Base-by-base conservation (phyloP, 1,140 invertebrate genomes). In the Mylabris phalerata region DNA sequence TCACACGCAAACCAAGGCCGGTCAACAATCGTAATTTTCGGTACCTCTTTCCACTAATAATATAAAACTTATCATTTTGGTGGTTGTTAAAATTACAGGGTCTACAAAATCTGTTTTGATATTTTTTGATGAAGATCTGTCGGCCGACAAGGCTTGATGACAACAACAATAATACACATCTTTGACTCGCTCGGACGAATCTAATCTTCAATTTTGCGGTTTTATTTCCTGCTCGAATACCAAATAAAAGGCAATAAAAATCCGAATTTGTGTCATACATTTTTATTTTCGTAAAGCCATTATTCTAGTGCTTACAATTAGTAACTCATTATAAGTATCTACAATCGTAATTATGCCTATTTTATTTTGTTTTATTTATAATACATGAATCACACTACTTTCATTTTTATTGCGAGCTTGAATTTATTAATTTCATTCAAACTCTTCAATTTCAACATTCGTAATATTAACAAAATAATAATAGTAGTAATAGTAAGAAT, bases 301-400 rank as follows among this genome's bases (percentile, higher is more conserved):
- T 60, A 60, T 65, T 67, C 67, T 71, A 66, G 67, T 71, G 66
- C 69, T 71, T 71, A 71, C 65, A 68, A 55, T 4, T 71, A 69
- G 67, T 69, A 65, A 67, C 66, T 67, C 63, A 61, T 61, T 13
- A 13, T 13, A 13, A 13, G 13, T 71, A 71, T 71, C 69, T 70
- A 71, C 68, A 71, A 66, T 66, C 64, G 62, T 57, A 59, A 52
- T 46, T 54, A 42, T 54, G 32, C 7, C 2, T 32, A 32, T 32
- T 32, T 7, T 7, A 32, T 5, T 32, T 32, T 32, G 4, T 40
- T 52, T 24, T 24, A 48, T 65, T 66, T 66, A 64, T 66, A 51
- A 67, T 68, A 68, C 66, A 68, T 63, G 67, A 61, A 71, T 71
- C 69, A 71, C 67, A 71, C 69, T 71, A 71, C 67, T 27, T 56